Percentiles rank a stretch among this genome's conserved stretches.
These are phyloP conservation scores for Diploscapter pachys DNA, from an alignment of 1,140 invertebrate species.

Conservation along the genomic window DNA sequence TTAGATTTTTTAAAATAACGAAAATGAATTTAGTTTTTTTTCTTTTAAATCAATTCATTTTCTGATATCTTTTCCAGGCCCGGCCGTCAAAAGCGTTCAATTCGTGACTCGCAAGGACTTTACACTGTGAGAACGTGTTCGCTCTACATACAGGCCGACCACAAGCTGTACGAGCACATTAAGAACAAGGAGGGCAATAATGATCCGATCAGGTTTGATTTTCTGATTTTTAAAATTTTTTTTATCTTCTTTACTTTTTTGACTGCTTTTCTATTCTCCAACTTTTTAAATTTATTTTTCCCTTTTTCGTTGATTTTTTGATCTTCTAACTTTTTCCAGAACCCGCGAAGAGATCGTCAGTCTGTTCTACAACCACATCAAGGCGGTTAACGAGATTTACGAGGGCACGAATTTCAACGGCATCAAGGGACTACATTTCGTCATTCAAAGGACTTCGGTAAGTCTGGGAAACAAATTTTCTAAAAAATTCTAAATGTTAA, in stretches of 20 bases:
- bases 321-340: constrained; percentile 39
- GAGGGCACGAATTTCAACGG: constrained; percentile 87
- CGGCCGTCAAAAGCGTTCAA: constrained; percentile 18
- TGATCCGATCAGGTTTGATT: constrained; percentile 47
- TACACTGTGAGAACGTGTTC: constrained; percentile 72
- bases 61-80: neutral
- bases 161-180: constrained; percentile 90
- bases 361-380: constrained; percentile 93
- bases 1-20: no score
- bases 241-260: neutral
- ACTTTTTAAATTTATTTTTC: neutral
- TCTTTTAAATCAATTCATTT: neutral
- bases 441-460: constrained; percentile 92
- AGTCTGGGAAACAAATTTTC: constrained; percentile 31
- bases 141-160: constrained; percentile 94
- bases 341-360: constrained; percentile 93
- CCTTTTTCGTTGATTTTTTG: no score
- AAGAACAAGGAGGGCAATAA: constrained; percentile 54
- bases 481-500: neutral
- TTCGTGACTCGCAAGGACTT: constrained; percentile 22
- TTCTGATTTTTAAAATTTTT: no score
- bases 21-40: no score
- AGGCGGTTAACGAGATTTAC: constrained; percentile 96
- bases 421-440: constrained; percentile 91
- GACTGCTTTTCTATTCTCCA: neutral